phyloP scores from a whole-genome alignment of 2,113 vertebrate species.

The zebrafish (Danio rerio) region GRCz12tu NC_133177.1:29461501-29462000 shows the following conservation, averaged over 20 bases:
- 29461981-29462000: not conserved
- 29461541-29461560: slow-evolving; percentile 20
- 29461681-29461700: slow-evolving; percentile 46
- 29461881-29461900: slow-evolving; percentile 23
- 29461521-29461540: slow-evolving; percentile 8
- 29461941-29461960: slow-evolving; percentile 47
- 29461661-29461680: slow-evolving; percentile 27
- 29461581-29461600: slow-evolving; percentile 33
- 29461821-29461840: not conserved
- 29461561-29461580: not conserved
- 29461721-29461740: slow-evolving; percentile 44
- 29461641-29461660: slow-evolving; percentile 19
- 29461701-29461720: slow-evolving; percentile 43
- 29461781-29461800: not conserved
- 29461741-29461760: slow-evolving; percentile 26
- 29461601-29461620: slow-evolving; percentile 35
- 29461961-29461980: slow-evolving; percentile 8
- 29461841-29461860: slow-evolving; percentile 38
- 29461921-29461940: slow-evolving; percentile 33
- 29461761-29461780: not conserved
- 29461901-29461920: slow-evolving; percentile 19
- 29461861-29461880: not conserved
- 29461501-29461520: not conserved
- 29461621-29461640: slow-evolving; percentile 24
- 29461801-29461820: slow-evolving; percentile 21